Percentiles rank a stretch among this genome's conserved stretches.
Evolutionary conservation across 2,113 vertebrate species (phyloP).

Genomic region (Misgurnus anguillicaudatus): DNA sequence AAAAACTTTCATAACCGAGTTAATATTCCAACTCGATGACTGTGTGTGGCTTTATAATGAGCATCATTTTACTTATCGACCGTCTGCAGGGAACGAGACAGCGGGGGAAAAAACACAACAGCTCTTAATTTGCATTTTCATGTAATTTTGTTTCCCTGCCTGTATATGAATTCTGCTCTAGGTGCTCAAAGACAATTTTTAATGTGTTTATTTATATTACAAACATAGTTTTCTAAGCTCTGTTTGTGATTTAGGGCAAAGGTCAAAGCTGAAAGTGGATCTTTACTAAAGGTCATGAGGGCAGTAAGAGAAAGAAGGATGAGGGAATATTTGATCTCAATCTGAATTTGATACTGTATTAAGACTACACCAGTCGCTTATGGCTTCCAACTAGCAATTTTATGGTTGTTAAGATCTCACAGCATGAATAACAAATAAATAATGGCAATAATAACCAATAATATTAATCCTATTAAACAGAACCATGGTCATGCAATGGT

Average conservation of each 20-base stretch:
- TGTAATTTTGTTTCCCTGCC: not conserved
- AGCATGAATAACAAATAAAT: not conserved
- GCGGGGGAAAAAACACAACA: not conserved
- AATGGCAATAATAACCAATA: too few species aligned
- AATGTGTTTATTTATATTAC: not conserved
- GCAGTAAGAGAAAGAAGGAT: not conserved
- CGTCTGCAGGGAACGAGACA: slow-evolving; percentile 7
- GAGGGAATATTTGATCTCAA: not conserved
- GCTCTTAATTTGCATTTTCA: slow-evolving; percentile 17
- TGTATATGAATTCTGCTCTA: slow-evolving; percentile 2
- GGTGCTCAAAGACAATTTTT: not conserved
- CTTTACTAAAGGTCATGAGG: not conserved
- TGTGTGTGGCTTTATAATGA: not conserved
- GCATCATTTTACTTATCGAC: not conserved
- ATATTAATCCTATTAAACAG: too few species aligned
- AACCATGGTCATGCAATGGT: too few species aligned
- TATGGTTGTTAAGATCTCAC: not conserved
- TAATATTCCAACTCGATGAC: not conserved
- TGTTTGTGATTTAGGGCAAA: slow-evolving; percentile 14
- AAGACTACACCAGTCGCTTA: not conserved
- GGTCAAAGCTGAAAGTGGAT: not conserved
- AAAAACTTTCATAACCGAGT: not conserved
- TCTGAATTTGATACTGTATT: not conserved
- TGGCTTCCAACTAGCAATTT: not conserved
- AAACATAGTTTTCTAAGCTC: not conserved